A percentile compares a stretch with the other conserved stretches of the same genome.
Conservation (phyloP, 2,888 invertebrate genomes). For the Chrysolina haemoptera region DNA sequence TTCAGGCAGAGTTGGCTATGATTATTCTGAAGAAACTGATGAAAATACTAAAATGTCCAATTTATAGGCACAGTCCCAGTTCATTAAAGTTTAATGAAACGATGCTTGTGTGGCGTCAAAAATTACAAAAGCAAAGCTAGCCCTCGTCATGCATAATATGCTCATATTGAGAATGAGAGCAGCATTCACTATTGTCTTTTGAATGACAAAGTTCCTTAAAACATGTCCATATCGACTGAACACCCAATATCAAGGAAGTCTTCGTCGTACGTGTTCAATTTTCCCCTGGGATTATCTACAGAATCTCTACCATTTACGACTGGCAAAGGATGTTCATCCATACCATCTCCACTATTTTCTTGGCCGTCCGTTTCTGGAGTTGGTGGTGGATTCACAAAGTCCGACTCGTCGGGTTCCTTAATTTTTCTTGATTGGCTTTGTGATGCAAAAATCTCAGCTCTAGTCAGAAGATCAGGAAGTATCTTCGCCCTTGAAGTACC, state of each 20-base stretch:
- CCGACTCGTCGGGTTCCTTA: conserved; percentile 70
- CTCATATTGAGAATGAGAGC: not conserved
- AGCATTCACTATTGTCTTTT: not conserved
- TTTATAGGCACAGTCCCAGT: no score
- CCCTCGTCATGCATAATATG: no score
- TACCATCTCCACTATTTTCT: conserved; percentile 76
- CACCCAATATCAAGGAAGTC: conserved; percentile 83
- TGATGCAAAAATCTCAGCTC: conserved; percentile 71
- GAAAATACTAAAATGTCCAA: no score
- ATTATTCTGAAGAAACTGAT: no score
- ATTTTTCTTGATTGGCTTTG: conserved; percentile 66
- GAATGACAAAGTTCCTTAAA: conserved; percentile 55
- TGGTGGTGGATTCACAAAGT: conserved; percentile 83
- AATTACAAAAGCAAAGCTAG: no score
- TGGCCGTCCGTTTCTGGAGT: conserved; percentile 83
- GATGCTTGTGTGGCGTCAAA: no score
- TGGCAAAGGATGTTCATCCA: conserved; percentile 54
- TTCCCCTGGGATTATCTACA: conserved; percentile 49
- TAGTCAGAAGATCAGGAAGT: conserved; percentile 76
- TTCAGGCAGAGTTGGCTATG: not conserved
- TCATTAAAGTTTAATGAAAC: no score
- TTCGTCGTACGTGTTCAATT: conserved; percentile 74
- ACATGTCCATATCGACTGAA: conserved; percentile 79
- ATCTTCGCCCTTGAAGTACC: conserved; percentile 67
- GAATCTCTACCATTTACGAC: conserved; percentile 35